These are phyloP conservation scores for Frankliniella fusca DNA, from an alignment of 2,888 invertebrate genomes.

Conservation along the genomic window DNA sequence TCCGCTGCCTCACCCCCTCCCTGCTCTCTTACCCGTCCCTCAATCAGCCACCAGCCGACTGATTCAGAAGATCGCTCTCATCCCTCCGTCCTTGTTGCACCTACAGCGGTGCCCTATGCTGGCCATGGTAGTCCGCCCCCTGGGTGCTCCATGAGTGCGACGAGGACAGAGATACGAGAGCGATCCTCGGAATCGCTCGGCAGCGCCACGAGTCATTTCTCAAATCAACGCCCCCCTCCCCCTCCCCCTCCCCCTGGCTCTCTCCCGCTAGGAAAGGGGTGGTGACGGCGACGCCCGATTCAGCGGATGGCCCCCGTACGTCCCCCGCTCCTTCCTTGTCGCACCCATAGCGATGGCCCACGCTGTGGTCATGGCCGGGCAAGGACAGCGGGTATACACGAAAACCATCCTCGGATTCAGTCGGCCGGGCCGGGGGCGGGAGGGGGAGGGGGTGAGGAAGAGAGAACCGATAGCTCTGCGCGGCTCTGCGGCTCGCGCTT, in stretches of 20 bases:
- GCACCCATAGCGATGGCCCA: background rate
- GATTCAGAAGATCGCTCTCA: no score
- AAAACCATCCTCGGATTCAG: background rate
- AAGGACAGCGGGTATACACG: background rate
- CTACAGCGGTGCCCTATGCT: no score
- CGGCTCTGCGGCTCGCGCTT: no score
- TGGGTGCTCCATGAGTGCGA: no score
- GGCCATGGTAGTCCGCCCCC: no score
- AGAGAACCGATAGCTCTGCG: no score
- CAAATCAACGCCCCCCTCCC: background rate
- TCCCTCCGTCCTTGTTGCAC: no score
- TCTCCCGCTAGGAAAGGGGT: background rate
- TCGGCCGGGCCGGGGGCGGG: background rate
- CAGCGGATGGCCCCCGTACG: background rate
- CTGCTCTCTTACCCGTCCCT: background rate
- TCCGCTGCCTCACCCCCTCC: background rate
- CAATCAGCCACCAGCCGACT: no score
- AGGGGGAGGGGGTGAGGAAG: no score
- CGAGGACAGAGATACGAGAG: no score
- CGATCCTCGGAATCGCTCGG: no score
- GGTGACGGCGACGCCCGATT: background rate
- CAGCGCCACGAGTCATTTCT: background rate
- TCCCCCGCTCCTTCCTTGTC: background rate
- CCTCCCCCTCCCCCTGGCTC: background rate
- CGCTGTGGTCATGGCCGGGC: background rate